Conservation (phyloP, 2,888 invertebrate species). For the Chrysodeixis includens region DNA sequence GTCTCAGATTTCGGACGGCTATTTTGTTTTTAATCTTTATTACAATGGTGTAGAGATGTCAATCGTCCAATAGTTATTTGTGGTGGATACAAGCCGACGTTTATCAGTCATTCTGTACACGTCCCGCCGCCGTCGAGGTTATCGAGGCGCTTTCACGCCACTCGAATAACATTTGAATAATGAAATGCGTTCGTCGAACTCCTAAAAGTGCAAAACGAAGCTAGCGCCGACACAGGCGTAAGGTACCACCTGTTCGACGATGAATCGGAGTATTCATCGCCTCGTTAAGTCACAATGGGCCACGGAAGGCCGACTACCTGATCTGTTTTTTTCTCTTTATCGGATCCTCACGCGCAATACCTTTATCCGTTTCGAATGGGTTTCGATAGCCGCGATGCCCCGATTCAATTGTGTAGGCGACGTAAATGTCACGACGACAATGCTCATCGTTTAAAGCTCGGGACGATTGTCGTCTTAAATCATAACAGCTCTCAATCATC, state of each 20-base stretch:
- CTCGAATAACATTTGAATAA: constrained; percentile 86
- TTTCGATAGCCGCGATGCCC: constrained; percentile 68
- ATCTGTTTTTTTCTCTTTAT: constrained; percentile 64
- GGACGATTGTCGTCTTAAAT: constrained; percentile 71
- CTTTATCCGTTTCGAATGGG: constrained; percentile 67
- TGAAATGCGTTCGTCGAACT: constrained; percentile 83
- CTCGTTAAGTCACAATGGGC: constrained; percentile 83
- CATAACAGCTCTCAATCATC: constrained; percentile 78
- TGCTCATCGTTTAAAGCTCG: constrained; percentile 73
- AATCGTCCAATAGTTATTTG: constrained; percentile 59
- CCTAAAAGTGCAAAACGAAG: constrained; percentile 80
- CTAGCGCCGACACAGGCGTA: constrained; percentile 64
- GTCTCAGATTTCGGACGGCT: constrained; percentile 61
- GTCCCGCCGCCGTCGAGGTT: constrained; percentile 77
- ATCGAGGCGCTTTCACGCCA: constrained; percentile 85
- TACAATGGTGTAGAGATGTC: constrained; percentile 63
- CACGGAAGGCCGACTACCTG: constrained; percentile 78
- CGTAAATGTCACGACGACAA: constrained; percentile 80
- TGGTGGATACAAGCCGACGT: constrained; percentile 63
- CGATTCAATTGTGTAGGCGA: constrained; percentile 78
- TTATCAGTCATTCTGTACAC: constrained; percentile 81
- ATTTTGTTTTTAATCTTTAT: constrained; percentile 67
- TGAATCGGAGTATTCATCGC: constrained; percentile 72
- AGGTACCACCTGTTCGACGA: constrained; percentile 78
- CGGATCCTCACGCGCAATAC: constrained; percentile 52